A percentile compares a stretch with the other conserved stretches of the same genome.
phyloP scores from a whole-genome alignment of 2,888 invertebrate genomes.

The Sphecodes monilicornis region DNA sequence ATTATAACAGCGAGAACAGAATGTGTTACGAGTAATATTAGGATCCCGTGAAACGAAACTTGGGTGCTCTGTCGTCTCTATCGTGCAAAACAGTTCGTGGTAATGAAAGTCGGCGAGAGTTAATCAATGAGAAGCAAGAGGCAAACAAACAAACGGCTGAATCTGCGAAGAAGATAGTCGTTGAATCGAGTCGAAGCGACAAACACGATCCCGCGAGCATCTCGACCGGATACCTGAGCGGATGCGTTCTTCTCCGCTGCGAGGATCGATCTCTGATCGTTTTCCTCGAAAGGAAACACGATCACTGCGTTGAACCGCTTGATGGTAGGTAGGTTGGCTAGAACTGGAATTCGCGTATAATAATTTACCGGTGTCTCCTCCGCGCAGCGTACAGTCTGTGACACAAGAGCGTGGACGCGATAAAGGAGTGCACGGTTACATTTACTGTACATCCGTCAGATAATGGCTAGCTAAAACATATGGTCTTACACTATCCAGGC shows the following conservation, averaged over 20 bases:
- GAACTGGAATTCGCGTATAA: conserved; percentile 60
- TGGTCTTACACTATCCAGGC: neutral
- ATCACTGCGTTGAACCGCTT: conserved; percentile 25
- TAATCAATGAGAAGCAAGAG: conserved; percentile 35
- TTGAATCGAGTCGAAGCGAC: conserved; percentile 45
- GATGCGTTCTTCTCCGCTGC: conserved; percentile 56
- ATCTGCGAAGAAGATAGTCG: conserved; percentile 16
- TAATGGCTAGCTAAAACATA: neutral
- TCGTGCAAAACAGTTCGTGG: conserved; percentile 26
- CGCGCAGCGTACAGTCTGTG: neutral
- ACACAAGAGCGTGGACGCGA: too few species aligned
- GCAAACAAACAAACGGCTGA: conserved; percentile 14
- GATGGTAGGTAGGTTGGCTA: conserved; percentile 26
- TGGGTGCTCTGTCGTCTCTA: neutral
- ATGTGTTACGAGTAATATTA: neutral
- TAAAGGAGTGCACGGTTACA: neutral
- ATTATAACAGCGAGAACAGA: neutral
- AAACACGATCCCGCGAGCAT: conserved; percentile 41
- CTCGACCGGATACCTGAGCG: conserved; percentile 49
- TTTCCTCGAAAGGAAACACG: conserved; percentile 66
- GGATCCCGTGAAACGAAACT: neutral
- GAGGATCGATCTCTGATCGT: conserved; percentile 37
- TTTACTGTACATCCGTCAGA: neutral
- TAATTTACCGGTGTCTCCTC: conserved; percentile 41
- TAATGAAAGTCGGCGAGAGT: conserved; percentile 34